A percentile compares a stretch with the other conserved stretches of the same genome.
phyloP scores from a whole-genome alignment of 2,113 vertebrate species.

The Phalacrocorax carbo region DNA sequence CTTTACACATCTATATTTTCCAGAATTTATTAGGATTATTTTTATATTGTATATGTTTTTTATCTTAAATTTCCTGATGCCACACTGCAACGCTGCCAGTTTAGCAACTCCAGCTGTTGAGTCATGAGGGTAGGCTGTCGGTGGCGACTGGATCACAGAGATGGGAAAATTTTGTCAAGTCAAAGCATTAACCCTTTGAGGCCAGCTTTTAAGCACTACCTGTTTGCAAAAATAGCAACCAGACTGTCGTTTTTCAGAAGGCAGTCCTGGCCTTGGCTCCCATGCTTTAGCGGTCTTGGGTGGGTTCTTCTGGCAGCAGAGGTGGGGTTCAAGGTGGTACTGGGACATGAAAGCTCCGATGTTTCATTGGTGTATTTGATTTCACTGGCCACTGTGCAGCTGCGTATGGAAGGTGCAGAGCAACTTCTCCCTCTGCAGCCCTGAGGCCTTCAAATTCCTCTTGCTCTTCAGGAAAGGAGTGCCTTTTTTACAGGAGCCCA shows the following conservation, averaged over 20 bases:
- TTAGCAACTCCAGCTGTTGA: constrained; percentile 26
- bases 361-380: background rate
- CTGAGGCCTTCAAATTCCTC: background rate
- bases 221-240: background rate
- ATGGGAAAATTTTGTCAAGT: background rate
- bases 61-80: constrained; percentile 38
- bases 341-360: background rate
- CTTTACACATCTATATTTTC: constrained; percentile 45
- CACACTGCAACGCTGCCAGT: background rate
- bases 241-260: background rate
- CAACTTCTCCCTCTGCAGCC: background rate
- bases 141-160: background rate
- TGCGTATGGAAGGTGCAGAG: background rate
- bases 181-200: background rate
- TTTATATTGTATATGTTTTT: background rate
- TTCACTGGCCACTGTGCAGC: background rate
- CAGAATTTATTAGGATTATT: constrained; percentile 56
- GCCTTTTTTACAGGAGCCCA: constrained; percentile 45
- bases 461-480: constrained; percentile 29
- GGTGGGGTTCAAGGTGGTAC: background rate
- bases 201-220: background rate
- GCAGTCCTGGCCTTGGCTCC: background rate
- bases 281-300: accelerated
- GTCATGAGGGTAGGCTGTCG: constrained; percentile 13
- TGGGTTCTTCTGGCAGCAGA: background rate